A percentile compares a stretch with the other conserved stretches of the same genome.
phyloP scores from a whole-genome alignment of 2,797 vertebrate genomes.

The Oreonectes daqikongensis region DNA sequence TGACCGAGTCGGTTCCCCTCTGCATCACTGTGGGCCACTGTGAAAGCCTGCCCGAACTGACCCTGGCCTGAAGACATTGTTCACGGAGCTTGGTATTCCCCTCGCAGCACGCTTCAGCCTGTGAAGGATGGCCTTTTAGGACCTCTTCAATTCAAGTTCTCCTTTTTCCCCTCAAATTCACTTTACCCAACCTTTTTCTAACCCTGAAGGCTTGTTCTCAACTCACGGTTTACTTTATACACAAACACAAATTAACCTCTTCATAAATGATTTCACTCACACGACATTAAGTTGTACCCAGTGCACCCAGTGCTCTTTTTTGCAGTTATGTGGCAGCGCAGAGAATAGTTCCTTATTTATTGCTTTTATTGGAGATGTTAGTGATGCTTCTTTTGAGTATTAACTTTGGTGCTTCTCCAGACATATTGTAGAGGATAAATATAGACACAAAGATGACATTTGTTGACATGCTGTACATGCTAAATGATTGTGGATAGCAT shows the following conservation, averaged over 20 bases:
- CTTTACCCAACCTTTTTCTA: conserved; percentile 53
- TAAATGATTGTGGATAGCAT: background rate
- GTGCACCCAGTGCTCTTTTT: conserved; percentile 25
- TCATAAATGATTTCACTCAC: conserved; percentile 32
- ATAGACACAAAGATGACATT: background rate
- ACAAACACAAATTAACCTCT: conserved; percentile 46
- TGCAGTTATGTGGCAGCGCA: background rate
- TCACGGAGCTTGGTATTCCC: conserved; percentile 81
- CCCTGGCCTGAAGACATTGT: conserved; percentile 78
- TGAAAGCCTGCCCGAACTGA: conserved; percentile 75
- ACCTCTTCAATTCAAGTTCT: conserved; percentile 56
- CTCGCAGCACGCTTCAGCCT: conserved; percentile 73
- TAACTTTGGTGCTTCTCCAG: background rate
- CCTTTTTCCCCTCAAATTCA: conserved; percentile 40
- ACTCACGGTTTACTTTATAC: conserved; percentile 35
- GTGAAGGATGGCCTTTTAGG: conserved; percentile 77
- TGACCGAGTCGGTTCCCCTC: conserved; percentile 52
- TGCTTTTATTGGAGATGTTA: background rate
- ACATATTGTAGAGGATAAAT: background rate
- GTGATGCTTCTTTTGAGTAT: background rate
- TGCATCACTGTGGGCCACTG: conserved; percentile 68
- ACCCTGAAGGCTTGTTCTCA: conserved; percentile 39
- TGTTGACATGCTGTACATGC: background rate
- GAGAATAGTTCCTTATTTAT: background rate
- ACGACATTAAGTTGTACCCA: conserved; percentile 53